Evolutionary conservation across 30 jellyfish, hydroid and myxozoan species (phyloP).

Genomic region (Clytia hemisphaerica): DNA sequence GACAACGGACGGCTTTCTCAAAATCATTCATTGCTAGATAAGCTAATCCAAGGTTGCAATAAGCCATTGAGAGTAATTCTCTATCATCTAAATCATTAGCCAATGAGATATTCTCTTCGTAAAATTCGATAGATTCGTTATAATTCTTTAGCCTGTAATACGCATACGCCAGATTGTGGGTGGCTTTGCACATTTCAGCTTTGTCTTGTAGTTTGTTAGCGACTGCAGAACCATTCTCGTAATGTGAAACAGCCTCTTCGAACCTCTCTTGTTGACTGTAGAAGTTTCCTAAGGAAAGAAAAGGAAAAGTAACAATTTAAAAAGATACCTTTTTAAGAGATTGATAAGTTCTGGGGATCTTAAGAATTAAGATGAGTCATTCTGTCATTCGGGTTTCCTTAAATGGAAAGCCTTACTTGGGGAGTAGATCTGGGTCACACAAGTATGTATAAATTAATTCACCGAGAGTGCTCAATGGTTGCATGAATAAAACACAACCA

Average conservation of each 20-base stretch:
- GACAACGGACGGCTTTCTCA: slow-evolving; percentile 81
- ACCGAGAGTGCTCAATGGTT: too few species aligned
- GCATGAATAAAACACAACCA: too few species aligned
- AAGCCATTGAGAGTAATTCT: slow-evolving; percentile 37
- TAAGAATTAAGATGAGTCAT: too few species aligned
- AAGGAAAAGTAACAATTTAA: too few species aligned
- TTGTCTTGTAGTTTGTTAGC: slow-evolving; percentile 58
- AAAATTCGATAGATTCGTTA: slow-evolving; percentile 57
- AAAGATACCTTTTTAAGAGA: too few species aligned
- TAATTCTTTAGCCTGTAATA: slow-evolving; percentile 41
- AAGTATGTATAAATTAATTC: too few species aligned
- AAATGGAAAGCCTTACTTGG: too few species aligned
- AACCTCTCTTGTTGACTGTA: slow-evolving; percentile 46
- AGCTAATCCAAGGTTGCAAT: slow-evolving; percentile 85
- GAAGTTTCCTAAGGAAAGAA: slow-evolving; percentile 54
- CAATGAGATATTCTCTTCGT: slow-evolving; percentile 60
- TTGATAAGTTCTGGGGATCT: too few species aligned
- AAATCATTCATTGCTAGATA: slow-evolving; percentile 57
- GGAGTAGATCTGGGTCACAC: too few species aligned
- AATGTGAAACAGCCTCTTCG: slow-evolving; percentile 52
- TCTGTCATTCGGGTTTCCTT: too few species aligned
- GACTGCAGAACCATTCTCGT: slow-evolving; percentile 41
- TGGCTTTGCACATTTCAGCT: slow-evolving; percentile 69
- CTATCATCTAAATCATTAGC: slow-evolving; percentile 60
- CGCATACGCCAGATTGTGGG: slow-evolving; percentile 78